Conservation (phyloP, 1,140 invertebrate species). For the Galleria mellonella region DNA sequence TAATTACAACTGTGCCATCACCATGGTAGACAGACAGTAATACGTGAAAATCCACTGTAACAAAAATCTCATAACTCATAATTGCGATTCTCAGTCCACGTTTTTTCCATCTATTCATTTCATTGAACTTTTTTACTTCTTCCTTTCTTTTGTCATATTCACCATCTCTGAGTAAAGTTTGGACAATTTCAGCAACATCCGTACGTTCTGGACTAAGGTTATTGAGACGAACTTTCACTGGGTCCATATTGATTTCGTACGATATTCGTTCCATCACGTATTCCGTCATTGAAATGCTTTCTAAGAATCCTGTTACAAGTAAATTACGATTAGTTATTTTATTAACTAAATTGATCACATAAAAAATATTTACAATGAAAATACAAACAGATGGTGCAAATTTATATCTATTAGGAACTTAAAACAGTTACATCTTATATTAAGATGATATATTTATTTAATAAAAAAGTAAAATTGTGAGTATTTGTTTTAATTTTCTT, state of each 20-base stretch:
- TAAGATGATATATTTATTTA: no score
- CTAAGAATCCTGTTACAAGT: conserved; percentile 73
- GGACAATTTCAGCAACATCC: conserved; percentile 70
- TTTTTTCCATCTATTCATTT: conserved; percentile 84
- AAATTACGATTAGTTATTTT: no score
- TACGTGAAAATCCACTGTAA: conserved; percentile 73
- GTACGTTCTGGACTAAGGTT: conserved; percentile 75
- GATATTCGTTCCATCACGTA: conserved; percentile 89
- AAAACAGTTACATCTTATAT: no score
- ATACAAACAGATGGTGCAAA: no score
- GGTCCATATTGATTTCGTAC: conserved; percentile 78
- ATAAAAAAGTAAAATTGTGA: no score
- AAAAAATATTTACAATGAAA: no score
- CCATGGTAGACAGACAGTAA: conserved; percentile 81
- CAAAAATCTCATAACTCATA: conserved; percentile 76
- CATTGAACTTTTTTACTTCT: conserved; percentile 78
- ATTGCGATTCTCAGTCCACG: conserved; percentile 78
- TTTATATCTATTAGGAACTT: no score
- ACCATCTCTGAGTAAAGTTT: conserved; percentile 43
- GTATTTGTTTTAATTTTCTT: no score
- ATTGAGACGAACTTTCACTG: conserved; percentile 77
- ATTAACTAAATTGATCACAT: no score
- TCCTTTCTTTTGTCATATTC: conserved; percentile 74
- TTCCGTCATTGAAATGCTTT: conserved; percentile 81
- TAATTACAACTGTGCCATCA: conserved; percentile 85